phyloP scores from a whole-genome alignment of 2,888 invertebrate genomes.

The Cephus sareptanus region DNA sequence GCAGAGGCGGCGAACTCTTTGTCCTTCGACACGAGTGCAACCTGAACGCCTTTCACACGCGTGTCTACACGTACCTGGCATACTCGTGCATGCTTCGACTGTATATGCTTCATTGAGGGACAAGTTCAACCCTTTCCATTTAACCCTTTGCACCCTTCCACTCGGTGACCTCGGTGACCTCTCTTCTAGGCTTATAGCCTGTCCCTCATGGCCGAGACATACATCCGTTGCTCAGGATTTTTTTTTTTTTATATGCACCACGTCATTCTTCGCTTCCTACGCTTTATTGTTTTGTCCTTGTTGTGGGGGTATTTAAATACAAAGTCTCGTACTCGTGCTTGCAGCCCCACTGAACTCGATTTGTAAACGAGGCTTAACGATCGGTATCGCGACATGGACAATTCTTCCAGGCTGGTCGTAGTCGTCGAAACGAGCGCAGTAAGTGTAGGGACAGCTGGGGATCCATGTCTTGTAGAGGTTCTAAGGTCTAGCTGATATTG shows the following conservation, averaged over 20 bases:
- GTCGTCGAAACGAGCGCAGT: not conserved
- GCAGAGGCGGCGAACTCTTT: conserved; percentile 20
- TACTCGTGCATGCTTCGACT: not conserved
- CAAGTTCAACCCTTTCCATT: not conserved
- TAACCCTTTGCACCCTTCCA: not conserved
- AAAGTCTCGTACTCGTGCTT: not conserved
- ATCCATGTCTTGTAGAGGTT: not conserved
- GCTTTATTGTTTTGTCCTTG: not conserved
- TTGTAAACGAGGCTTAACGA: not conserved
- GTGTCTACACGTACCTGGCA: not conserved
- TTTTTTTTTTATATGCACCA: not conserved
- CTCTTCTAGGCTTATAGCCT: not conserved
- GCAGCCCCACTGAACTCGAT: not conserved
- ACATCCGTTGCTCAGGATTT: not conserved
- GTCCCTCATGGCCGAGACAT: not conserved
- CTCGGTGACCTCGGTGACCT: not conserved
- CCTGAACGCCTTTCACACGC: not conserved
- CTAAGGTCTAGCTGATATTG: not conserved
- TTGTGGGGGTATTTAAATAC: not conserved
- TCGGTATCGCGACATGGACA: not conserved
- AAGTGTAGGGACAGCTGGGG: not conserved
- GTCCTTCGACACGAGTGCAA: conserved; percentile 9
- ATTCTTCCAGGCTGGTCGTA: not conserved
- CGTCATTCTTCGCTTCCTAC: not conserved
- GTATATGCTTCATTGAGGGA: not conserved